Evolutionary conservation across 2,113 vertebrate genomes (phyloP), one percentile per base, ranked within the genome.

Genomic region (Symphodus melops): DNA sequence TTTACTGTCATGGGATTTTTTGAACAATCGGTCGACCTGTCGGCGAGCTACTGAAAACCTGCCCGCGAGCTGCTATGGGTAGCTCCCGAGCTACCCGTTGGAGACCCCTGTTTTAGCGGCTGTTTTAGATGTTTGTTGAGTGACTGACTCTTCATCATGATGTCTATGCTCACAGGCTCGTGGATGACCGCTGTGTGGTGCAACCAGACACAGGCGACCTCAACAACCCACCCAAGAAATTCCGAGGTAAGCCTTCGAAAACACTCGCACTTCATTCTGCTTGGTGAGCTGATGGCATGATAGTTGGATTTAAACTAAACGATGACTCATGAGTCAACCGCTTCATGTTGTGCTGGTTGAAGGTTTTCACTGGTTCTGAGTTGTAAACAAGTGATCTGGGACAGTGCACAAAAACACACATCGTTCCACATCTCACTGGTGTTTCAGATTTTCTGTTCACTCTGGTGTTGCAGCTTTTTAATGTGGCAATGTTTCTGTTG

Each of bases 201-300:
- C 98, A 99, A 87, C 98, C 98, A 42, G 98, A 99, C 88, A 93
- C 97, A 0, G 98, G 98, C 0, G 98, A 99, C 90, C 97, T 99
- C 76, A 98, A 97, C 94, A 99, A 98, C 79, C 98, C 98, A 23
- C 98, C 98, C 68, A 99, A 99, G 93, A 99, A 99, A 89, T 99
- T 99, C 91, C 79, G 98, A 96, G 98, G 98, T 99, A 92, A 95
- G 93, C 36, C 25, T 9, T 79, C 20, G 51, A 46, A 68, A 48
- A 62, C 20, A 25, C n/a, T 44, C 0, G n/a, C n/a, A n/a, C n/a
- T n/a, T n/a, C n/a, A 5, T 33, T 63, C 16, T 5, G 6, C 13
- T 36, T 58, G 19, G 16, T 41, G 37, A 60, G n/a, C n/a, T 4
- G 12, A n/a, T 59, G 2, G 16, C 28, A 13, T 33, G 60, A 61